Conservation (phyloP, 2,888 invertebrate species). For the Microdon myrmicae region DNA sequence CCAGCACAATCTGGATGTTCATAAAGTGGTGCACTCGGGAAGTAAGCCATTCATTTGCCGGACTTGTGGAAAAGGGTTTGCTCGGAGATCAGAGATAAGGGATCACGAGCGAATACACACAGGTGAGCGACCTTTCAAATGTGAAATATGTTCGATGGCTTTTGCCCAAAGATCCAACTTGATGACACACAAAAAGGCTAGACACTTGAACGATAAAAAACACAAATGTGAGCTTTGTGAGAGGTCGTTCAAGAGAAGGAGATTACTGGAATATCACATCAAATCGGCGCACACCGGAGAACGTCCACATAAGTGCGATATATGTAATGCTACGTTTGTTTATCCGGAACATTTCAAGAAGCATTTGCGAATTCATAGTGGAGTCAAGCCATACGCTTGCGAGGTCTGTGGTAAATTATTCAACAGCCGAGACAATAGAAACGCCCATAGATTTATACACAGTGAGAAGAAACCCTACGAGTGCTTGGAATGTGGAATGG, state of each 20-base stretch:
- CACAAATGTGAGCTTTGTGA: slow-evolving; percentile 77
- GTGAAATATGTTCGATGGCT: slow-evolving; percentile 80
- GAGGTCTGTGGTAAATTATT: slow-evolving; percentile 87
- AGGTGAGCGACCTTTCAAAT: slow-evolving; percentile 81
- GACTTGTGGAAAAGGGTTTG: slow-evolving; percentile 78
- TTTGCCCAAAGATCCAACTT: slow-evolving; percentile 86
- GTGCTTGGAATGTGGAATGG: slow-evolving; percentile 81
- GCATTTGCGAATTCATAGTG: slow-evolving; percentile 81
- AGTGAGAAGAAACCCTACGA: slow-evolving; percentile 89
- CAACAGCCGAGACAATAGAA: slow-evolving; percentile 84
- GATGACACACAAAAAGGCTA: slow-evolving; percentile 81
- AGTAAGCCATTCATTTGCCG: slow-evolving; percentile 77
- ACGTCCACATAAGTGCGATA: slow-evolving; percentile 77
- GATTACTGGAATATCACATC: slow-evolving; percentile 82
- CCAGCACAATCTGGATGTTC: slow-evolving; percentile 80
- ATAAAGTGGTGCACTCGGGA: slow-evolving; percentile 82
- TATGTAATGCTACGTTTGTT: slow-evolving; percentile 82
- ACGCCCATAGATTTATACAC: slow-evolving; percentile 86
- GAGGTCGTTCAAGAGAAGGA: slow-evolving; percentile 75
- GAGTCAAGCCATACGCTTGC: slow-evolving; percentile 79
- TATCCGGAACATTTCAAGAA: slow-evolving; percentile 83
- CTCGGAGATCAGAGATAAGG: slow-evolving; percentile 79
- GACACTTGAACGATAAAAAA: slow-evolving; percentile 78
- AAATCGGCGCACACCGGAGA: slow-evolving; percentile 85
- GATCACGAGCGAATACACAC: slow-evolving; percentile 86